Base-by-base conservation (phyloP, 2,113 vertebrate species). In the Coryphaenoides rupestris region DNA sequence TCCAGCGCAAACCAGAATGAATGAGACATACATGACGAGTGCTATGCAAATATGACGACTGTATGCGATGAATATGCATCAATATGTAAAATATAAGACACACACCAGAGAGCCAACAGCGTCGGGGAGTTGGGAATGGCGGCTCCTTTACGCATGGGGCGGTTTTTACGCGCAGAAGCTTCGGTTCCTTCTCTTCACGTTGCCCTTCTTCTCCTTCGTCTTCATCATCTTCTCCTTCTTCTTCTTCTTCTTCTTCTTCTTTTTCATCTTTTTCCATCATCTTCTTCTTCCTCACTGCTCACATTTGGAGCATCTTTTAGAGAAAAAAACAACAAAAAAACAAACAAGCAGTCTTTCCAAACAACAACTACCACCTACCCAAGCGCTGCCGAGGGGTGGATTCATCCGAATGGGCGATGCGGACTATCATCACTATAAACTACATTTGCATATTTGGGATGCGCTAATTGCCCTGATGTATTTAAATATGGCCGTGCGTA, bases 31-130 rank as follows among this genome's bases (percentile, higher is more conserved):
- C 60, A 56, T 82, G 78, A 72, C 58, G 2, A 70, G 26, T 50
- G 53, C 79, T 47, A n/a, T 72, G 61, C 61, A 63, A 87, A 85
- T 84, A 83, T 73, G 89, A 26, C 23, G 87, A 89, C 93, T 91
- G 89, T 92, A 92, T n/a, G 89, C 93, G 77, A 92, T 93, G 93
- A 92, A 95, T 94, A 94, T 91, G 92, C 91, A 95, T 94, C 91
- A 92, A 87, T 92, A 94, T 21, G 93, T 92, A 91, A 92, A 94
- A 94, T n/a, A n/a, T n/a, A 93, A 86, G 94, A 92, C 81, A 90
- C 82, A 77, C 87, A 87, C 74, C 74, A 84, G 84, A 91, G 83
- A 94, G 88, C 92, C 93, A 87, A 88, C 87, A 73, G 90, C 88
- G 89, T 86, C 79, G 76, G 78, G 73, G 86, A 78, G 74, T 70